Evolutionary conservation across 2,888 invertebrate species (phyloP).

Genomic region (Morinoia aosen): DNA sequence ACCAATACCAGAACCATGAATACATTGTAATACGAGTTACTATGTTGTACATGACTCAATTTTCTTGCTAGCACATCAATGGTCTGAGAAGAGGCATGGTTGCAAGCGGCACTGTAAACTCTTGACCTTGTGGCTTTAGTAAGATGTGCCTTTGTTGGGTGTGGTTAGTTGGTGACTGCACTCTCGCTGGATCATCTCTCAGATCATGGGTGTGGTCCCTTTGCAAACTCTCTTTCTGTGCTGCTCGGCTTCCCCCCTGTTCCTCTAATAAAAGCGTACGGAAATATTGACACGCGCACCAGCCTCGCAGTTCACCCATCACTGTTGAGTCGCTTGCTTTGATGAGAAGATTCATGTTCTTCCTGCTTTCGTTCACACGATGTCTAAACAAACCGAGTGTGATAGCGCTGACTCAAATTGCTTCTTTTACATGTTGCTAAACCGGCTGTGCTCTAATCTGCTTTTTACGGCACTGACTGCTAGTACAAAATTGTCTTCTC

Average conservation of each 20-base stretch:
- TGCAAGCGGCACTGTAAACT: not conserved
- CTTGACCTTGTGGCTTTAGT: conserved; percentile 22
- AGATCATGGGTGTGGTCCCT: conserved; percentile 49
- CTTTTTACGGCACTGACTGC: not conserved
- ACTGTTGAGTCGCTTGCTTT: not conserved
- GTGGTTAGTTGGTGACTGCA: conserved; percentile 25
- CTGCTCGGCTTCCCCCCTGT: not conserved
- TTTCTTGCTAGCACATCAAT: not conserved
- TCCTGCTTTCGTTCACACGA: not conserved
- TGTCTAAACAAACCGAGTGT: not conserved
- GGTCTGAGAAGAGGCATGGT: not conserved
- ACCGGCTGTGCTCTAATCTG: not conserved
- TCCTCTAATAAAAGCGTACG: conserved; percentile 9
- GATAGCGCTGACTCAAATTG: not conserved
- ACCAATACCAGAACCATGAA: not conserved
- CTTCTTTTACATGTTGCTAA: not conserved
- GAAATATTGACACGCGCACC: not conserved
- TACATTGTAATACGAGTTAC: not conserved
- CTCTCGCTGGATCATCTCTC: conserved; percentile 43
- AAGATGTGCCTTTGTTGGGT: conserved; percentile 30
- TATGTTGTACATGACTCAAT: too few relatives aligned
- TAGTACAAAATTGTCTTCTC: not conserved
- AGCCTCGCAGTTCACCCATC: not conserved
- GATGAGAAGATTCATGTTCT: not conserved
- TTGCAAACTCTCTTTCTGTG: conserved; percentile 20